Base-by-base conservation (phyloP, 2,797 vertebrate species). In the Cryptoprocta ferox region DNA sequence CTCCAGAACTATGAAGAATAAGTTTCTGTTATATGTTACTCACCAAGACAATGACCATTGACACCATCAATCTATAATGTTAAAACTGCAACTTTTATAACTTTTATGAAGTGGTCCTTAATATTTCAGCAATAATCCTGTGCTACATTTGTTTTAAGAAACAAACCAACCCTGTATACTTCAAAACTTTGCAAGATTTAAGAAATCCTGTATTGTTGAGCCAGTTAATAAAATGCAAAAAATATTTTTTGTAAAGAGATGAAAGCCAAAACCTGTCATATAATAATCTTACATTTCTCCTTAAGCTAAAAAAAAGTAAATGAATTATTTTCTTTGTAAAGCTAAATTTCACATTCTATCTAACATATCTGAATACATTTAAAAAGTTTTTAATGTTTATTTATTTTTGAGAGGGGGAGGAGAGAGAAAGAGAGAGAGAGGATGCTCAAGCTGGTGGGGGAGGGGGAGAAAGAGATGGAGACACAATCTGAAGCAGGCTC, bases 61-160 rank as follows among this genome's bases (percentile, higher is more conserved):
- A 98, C 97, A 96, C 97, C 95, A 94, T 98, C 97, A 95, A 84
- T 98, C 97, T 98, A 80, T 98, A 98, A 95, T 94, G 97, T 97
- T 98, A 97, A 89, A 98, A 95, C 97, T 98, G 97, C 96, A 97
- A 96, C 97, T 98, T 91, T 98, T 98, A 94, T 98, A 98, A 98
- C 97, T 98, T 98, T 98, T 98, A 98, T 98, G 97, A 98, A 98
- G 98, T 97, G 96, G 92, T 98, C 98, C 98, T 98, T 98, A 98
- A 98, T 98, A 98, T 98, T 98, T 98, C 98, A 98, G 97, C 98
- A 98, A 98, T 98, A 98, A 98, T 98, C 97, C 66, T 98, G 2
- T 96, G 94, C 97, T 97, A 96, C 92, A 93, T 97, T 98, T 98
- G 96, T 98, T 98, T 96, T 98, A 97, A 94, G 75, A 92, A 98